Percentiles rank a stretch among this genome's conserved stretches.
These are phyloP conservation scores for Notodonta dromedarius DNA, from an alignment of 2,888 invertebrate species.

Conservation along the genomic window DNA sequence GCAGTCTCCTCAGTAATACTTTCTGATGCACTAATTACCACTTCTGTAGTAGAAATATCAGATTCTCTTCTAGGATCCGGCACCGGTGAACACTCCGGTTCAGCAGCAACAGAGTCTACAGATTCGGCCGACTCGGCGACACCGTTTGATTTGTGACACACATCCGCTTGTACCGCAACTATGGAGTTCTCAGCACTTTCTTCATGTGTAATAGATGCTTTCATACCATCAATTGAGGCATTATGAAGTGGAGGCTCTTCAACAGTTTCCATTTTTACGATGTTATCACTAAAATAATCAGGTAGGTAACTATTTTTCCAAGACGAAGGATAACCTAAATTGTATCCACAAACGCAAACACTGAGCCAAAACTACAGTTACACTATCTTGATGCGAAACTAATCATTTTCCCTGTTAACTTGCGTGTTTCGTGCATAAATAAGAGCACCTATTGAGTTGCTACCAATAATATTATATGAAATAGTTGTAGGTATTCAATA, in stretches of 20 bases:
- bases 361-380: neutral
- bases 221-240: slow-evolving; percentile 47
- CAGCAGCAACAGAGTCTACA: slow-evolving; percentile 21
- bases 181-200: slow-evolving; percentile 39
- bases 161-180: slow-evolving; percentile 50
- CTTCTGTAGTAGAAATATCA: slow-evolving; percentile 14
- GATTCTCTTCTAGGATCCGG: slow-evolving; percentile 26
- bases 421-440: neutral
- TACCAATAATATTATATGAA: too few species aligned
- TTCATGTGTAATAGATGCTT: slow-evolving; percentile 46
- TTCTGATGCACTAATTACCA: slow-evolving; percentile 10
- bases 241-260: slow-evolving; percentile 49
- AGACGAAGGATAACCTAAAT: slow-evolving; percentile 37
- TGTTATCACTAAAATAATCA: slow-evolving; percentile 29
- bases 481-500: slow-evolving; percentile 8
- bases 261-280: slow-evolving; percentile 46
- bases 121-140: slow-evolving; percentile 50
- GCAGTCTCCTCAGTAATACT: slow-evolving; percentile 18
- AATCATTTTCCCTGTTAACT: neutral
- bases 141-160: slow-evolving; percentile 72
- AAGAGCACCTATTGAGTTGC: slow-evolving; percentile 11
- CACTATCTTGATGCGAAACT: slow-evolving; percentile 1
- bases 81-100: slow-evolving; percentile 23
- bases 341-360: slow-evolving; percentile 26
- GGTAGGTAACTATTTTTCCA: slow-evolving; percentile 27